Evolutionary conservation across 2,888 invertebrate species (phyloP), one percentile per base, ranked within the genome.

Genomic region (Trissolcus japonicus): DNA sequence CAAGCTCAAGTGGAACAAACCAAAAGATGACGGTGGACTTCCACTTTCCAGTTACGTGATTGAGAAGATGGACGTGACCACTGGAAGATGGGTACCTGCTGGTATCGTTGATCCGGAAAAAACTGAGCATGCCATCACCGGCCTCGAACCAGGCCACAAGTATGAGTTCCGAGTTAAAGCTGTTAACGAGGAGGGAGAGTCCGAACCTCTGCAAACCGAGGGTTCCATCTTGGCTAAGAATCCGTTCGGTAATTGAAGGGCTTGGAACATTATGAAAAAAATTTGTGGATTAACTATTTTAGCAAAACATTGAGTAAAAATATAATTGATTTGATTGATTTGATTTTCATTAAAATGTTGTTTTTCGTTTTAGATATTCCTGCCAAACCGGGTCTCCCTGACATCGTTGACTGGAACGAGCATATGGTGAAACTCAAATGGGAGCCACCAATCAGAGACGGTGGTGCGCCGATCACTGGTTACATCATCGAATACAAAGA

Each of bases 121-220:
- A 84, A 93, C 94, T 0, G 95, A 96, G 83, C 94, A 95, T 80
- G 94, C 95, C 80, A 92, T 97, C 29, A 91, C 93, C 62, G 94
- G 94, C 50, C 95, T 96, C 0, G 96, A 96, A 89, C 96, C 98
- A 65, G 97, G 97, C 80, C 96, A 97, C 89, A 96, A 97, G 76
- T 99, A 99, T 90, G 96, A 98, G 88, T 99, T 99, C 93, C 93
- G 99, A 73, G 98, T 99, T 0, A 96, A 96, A 86, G 99, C 99
- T 6, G 93, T 97, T 9, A 99, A 99, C 89, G 97, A 97, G 85
- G 97, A 98, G 89, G 99, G 99, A 4, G 97, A 97, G 89, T 98
- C 98, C 0, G 98, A 98, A 84, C 98, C 98, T 6, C 90, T 99
- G 54, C 96, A 96, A 81, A 95, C 97, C 0, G 97, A 97, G 83